A percentile compares a stretch with the other conserved stretches of the same genome.
phyloP scores from a whole-genome alignment of 2,797 vertebrate genomes.

The Intellagama lesueurii region DNA sequence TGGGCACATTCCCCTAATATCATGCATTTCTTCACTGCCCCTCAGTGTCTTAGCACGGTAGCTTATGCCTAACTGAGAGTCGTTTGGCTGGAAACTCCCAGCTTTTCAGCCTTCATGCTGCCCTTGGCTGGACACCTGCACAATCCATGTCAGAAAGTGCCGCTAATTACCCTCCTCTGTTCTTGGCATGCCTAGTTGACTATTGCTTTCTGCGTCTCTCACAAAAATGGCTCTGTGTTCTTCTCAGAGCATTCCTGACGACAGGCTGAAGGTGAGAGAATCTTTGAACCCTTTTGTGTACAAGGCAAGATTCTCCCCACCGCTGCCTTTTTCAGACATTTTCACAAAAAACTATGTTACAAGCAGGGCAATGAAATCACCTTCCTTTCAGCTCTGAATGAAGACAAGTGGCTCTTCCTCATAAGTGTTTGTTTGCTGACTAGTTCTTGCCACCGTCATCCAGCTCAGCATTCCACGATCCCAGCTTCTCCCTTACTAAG shows the following conservation, averaged over 20 bases:
- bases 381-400: constrained; percentile 56
- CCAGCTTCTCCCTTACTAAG: constrained; percentile 45
- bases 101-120: fast-evolving
- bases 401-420: constrained; percentile 28
- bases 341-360: background rate
- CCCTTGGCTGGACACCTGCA: background rate
- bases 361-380: constrained; percentile 19
- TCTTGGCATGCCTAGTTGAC: constrained; percentile 6
- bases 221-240: constrained; percentile 29
- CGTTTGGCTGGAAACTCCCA: background rate
- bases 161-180: constrained; percentile 31
- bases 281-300: constrained; percentile 45
- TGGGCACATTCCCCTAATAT: background rate
- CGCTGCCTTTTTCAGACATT: background rate
- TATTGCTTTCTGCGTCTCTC: background rate
- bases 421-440: constrained; percentile 39
- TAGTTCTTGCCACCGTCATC: constrained; percentile 42
- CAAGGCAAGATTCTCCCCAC: constrained; percentile 4
- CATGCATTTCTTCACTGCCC: background rate
- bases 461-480: constrained; percentile 35
- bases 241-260: constrained; percentile 22
- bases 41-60: background rate
- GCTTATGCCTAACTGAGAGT: background rate
- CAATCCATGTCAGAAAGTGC: background rate
- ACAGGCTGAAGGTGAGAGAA: constrained; percentile 35